Conservation (phyloP, 1,140 invertebrate species). For the Psix sp. region DNA sequence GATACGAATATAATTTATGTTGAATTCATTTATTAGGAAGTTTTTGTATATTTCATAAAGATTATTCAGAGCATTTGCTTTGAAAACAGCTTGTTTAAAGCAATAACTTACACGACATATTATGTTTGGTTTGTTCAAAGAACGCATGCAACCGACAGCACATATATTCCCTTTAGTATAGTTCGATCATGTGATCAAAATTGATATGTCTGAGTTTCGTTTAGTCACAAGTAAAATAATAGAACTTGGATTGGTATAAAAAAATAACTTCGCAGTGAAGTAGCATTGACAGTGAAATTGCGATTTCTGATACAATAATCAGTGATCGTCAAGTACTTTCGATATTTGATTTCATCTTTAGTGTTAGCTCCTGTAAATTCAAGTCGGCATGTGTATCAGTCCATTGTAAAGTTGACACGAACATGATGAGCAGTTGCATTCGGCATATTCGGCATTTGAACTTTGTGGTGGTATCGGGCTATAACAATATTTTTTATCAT, state of each 20-base stretch:
- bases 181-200: too few species aligned
- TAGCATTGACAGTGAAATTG: not conserved
- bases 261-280: not conserved
- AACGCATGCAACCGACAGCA: too few species aligned
- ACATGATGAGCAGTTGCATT: constrained; percentile 57
- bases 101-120: too few species aligned
- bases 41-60: too few species aligned
- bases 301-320: not conserved
- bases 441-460: constrained; percentile 56
- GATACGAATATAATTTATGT: too few species aligned
- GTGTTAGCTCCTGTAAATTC: constrained; percentile 55
- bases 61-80: too few species aligned
- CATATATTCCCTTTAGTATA: too few species aligned
- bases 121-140: too few species aligned
- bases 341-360: not conserved
- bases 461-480: constrained; percentile 66
- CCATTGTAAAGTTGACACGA: constrained; percentile 70
- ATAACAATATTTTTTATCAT: constrained; percentile 24
- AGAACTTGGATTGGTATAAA: not conserved
- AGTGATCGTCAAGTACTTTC: not conserved
- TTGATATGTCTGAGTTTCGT: too few species aligned
- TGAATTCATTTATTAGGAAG: too few species aligned
- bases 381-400: constrained; percentile 70
- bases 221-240: too few species aligned
- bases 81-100: too few species aligned